Percentiles rank a stretch among this genome's conserved stretches.
These are phyloP conservation scores for Cepaea hortensis DNA, from an alignment of 2,888 invertebrate species.

Conservation along the genomic window DNA sequence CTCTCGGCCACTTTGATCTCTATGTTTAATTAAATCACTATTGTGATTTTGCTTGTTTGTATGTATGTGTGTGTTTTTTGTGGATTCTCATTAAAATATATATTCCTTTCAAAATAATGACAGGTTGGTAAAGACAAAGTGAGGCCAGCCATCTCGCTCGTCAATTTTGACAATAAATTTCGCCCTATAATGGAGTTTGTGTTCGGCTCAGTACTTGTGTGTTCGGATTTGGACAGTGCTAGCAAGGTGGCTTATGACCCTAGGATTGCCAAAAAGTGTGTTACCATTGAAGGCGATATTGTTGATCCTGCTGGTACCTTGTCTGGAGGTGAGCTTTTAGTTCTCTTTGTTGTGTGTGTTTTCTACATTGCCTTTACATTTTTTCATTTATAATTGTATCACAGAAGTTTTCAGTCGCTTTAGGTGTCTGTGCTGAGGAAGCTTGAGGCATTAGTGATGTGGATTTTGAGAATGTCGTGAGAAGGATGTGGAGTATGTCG, in stretches of 20 bases:
- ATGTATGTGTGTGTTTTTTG: not conserved
- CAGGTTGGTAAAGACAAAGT: conserved; percentile 89
- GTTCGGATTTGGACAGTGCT: conserved; percentile 87
- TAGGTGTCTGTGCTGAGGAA: no score
- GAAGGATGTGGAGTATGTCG: no score
- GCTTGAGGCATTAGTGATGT: no score
- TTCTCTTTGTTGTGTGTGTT: no score
- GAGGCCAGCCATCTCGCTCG: conserved; percentile 86
- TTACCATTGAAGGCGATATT: conserved; percentile 94
- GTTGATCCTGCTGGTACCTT: conserved; percentile 93
- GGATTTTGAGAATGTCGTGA: no score
- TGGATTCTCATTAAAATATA: not conserved
- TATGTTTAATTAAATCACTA: no score
- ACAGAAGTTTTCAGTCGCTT: no score
- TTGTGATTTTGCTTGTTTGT: no score
- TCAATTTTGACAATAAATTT: conserved; percentile 83
- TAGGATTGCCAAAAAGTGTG: conserved; percentile 77
- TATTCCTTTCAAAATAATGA: not conserved
- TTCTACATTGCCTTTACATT: no score
- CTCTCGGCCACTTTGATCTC: no score
- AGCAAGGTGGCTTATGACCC: conserved; percentile 87
- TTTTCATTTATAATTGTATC: no score
- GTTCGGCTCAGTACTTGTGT: conserved; percentile 90
- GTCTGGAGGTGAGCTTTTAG: conserved; percentile 84
- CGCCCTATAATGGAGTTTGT: conserved; percentile 89